Conservation (phyloP, 2,888 invertebrate species). For the Caenorhabditis sp. region DNA sequence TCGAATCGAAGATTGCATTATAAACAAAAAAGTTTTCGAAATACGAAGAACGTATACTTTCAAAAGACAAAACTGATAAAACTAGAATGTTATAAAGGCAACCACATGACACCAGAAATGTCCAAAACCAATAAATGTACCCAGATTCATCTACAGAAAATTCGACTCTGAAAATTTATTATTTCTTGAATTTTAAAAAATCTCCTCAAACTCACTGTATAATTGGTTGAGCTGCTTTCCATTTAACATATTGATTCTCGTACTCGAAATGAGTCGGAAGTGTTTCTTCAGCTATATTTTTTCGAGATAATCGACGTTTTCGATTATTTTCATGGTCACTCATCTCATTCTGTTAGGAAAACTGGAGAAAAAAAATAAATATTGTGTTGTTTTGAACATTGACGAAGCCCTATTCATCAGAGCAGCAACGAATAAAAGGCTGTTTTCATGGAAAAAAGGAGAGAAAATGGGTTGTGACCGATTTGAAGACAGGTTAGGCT, state of each 20-base stretch:
- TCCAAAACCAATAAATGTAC: conserved; percentile 46
- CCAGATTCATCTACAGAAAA: conserved; percentile 37
- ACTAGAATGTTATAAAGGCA: conserved; percentile 52
- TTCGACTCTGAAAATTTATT: conserved; percentile 4
- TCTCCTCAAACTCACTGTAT: conserved; percentile 16
- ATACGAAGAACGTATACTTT: conserved; percentile 27
- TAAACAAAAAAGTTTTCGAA: conserved; percentile 40
- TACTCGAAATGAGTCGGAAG: conserved; percentile 27
- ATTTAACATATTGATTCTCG: conserved; percentile 44
- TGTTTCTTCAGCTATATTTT: background rate
- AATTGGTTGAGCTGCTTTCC: conserved; percentile 29
- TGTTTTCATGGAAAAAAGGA: background rate
- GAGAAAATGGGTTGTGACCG: too few species aligned
- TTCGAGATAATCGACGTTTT: background rate
- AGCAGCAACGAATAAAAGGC: conserved; percentile 1
- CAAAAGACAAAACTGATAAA: conserved; percentile 45
- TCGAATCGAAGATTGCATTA: conserved; percentile 55
- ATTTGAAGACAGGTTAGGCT: too few species aligned
- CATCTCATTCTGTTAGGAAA: background rate
- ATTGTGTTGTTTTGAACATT: background rate
- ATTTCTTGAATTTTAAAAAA: background rate
- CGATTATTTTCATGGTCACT: background rate
- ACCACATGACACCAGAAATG: conserved; percentile 39
- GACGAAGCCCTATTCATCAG: background rate
- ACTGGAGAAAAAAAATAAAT: conserved; percentile 1